Evolutionary conservation across 1,140 invertebrate genomes (phyloP).

Genomic region (Zaprionus inermis): DNA sequence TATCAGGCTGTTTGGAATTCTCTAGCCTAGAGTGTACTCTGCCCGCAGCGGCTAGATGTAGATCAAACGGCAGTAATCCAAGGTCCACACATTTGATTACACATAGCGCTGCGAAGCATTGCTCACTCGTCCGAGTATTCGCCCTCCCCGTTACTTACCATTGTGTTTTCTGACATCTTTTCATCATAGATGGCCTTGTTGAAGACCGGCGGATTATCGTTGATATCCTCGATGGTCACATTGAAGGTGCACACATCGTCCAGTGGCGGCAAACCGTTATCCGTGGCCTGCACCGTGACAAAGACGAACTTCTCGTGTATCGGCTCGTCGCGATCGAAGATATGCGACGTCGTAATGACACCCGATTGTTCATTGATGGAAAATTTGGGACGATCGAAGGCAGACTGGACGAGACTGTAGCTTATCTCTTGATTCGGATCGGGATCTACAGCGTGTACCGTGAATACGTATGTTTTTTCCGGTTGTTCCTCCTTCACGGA

Average conservation of each 20-base stretch:
- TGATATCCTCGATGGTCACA: conserved; percentile 93
- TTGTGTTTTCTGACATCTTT: conserved; percentile 80
- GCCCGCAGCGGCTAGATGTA: conserved; percentile 11
- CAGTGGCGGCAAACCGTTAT: conserved; percentile 92
- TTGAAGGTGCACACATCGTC: conserved; percentile 95
- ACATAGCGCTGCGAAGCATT: neutral
- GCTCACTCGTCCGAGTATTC: neutral
- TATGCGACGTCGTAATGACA: conserved; percentile 89
- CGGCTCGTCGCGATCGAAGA: conserved; percentile 94
- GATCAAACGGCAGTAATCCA: conserved; percentile 79
- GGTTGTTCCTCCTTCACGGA: conserved; percentile 88
- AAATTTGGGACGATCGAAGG: conserved; percentile 91
- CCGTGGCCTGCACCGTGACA: conserved; percentile 90
- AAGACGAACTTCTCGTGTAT: conserved; percentile 90
- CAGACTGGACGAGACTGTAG: conserved; percentile 91
- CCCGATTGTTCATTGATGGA: conserved; percentile 90
- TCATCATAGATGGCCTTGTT: conserved; percentile 89
- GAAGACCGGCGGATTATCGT: conserved; percentile 94
- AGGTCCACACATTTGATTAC: conserved; percentile 70
- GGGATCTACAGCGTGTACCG: conserved; percentile 87
- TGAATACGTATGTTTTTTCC: conserved; percentile 86
- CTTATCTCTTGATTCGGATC: conserved; percentile 91
- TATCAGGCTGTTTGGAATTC: neutral
- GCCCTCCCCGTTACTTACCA: conserved; percentile 50
- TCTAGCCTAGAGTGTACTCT: neutral